Evolutionary conservation across 2,888 invertebrate species (phyloP).

Genomic region (Carterocephalus palaemon): DNA sequence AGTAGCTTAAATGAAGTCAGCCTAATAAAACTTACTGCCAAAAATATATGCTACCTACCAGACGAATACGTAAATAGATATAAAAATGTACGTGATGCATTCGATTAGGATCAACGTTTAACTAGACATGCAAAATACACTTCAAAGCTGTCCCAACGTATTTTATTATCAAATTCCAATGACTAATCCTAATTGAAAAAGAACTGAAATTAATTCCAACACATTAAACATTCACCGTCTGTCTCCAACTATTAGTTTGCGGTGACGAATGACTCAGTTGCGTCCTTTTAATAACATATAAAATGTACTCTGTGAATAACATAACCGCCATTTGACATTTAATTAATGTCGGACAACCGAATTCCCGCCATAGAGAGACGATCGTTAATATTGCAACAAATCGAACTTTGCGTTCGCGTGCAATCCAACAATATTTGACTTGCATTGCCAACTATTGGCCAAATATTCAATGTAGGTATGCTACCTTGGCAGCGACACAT

Average conservation of each 20-base stretch:
- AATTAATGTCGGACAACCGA: neutral
- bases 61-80: no score
- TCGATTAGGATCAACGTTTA: no score
- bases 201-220: slow-evolving; percentile 17
- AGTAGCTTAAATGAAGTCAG: no score
- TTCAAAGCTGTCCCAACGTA: slow-evolving; percentile 1
- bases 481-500: no score
- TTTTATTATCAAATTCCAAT: slow-evolving; percentile 11
- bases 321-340: slow-evolving; percentile 15
- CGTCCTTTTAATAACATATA: slow-evolving; percentile 16
- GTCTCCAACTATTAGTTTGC: slow-evolving; percentile 21
- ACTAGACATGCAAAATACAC: neutral
- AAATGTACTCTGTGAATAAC: no score
- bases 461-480: no score
- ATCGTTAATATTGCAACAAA: slow-evolving; percentile 1
- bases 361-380: neutral
- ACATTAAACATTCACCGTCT: slow-evolving; percentile 18
- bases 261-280: slow-evolving; percentile 20
- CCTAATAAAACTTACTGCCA: no score
- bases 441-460: no score
- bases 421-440: no score
- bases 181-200: slow-evolving; percentile 9
- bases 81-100: no score
- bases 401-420: neutral
- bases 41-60: no score